phyloP scores from a whole-genome alignment of 2,113 vertebrate genomes.

The Dissostichus mawsoni region DNA sequence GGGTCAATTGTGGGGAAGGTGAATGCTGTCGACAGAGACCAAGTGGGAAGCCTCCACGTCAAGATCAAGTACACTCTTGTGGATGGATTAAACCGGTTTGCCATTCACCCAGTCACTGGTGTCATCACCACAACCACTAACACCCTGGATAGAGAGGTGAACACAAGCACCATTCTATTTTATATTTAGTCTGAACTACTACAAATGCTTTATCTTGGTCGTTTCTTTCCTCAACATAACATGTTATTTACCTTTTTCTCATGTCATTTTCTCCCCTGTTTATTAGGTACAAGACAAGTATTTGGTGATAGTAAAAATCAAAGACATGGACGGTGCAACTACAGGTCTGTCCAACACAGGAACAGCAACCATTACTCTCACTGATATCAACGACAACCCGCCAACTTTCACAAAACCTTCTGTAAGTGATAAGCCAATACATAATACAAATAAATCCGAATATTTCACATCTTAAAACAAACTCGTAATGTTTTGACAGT shows the following conservation, averaged over 20 bases:
- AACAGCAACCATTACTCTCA: conserved; percentile 81
- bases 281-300: conserved; percentile 80
- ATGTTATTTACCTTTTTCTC: fast-evolving
- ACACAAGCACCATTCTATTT: neutral
- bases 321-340: conserved; percentile 85
- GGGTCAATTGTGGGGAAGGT: conserved; percentile 85
- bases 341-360: conserved; percentile 85
- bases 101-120: conserved; percentile 81
- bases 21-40: conserved; percentile 86
- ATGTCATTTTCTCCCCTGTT: conserved; percentile 29
- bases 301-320: conserved; percentile 80
- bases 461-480: neutral
- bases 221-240: neutral
- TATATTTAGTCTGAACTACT: neutral
- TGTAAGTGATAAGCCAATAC: conserved; percentile 81
- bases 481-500: neutral
- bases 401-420: conserved; percentile 83
- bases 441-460: neutral
- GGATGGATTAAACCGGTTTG: conserved; percentile 70
- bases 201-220: neutral
- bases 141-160: conserved; percentile 91
- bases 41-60: conserved; percentile 78
- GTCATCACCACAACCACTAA: conserved; percentile 76
- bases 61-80: conserved; percentile 84
- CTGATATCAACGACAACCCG: conserved; percentile 90